Evolutionary conservation across 2,888 invertebrate genomes (phyloP).

Genomic region (Hermaeophaga mercurialis): DNA sequence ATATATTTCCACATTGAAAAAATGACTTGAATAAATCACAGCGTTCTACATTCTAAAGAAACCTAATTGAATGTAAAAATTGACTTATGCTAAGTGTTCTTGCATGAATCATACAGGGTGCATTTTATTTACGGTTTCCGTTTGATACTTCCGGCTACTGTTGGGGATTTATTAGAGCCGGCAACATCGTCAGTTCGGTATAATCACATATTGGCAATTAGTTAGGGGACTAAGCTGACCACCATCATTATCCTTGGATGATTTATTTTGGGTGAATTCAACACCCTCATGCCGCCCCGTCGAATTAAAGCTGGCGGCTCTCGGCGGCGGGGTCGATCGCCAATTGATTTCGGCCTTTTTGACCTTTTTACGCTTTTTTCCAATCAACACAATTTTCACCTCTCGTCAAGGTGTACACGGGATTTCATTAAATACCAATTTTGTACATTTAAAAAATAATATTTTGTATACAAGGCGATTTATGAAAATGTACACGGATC

Average conservation of each 20-base stretch:
- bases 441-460: no score
- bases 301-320: slow-evolving; percentile 48
- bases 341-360: slow-evolving; percentile 14
- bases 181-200: slow-evolving; percentile 55
- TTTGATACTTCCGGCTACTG: no score
- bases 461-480: no score
- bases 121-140: no score
- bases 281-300: slow-evolving; percentile 44
- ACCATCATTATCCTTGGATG: slow-evolving; percentile 58
- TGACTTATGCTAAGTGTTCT: no score
- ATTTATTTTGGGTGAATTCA: slow-evolving; percentile 58
- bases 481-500: no score
- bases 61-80: no score
- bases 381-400: slow-evolving; percentile 18
- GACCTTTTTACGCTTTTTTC: slow-evolving; percentile 20
- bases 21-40: no score
- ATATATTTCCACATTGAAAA: no score
- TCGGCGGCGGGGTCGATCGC: slow-evolving; percentile 11
- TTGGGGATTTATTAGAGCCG: slow-evolving; percentile 50
- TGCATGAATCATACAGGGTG: no score
- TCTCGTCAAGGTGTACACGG: slow-evolving; percentile 1
- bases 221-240: slow-evolving; percentile 59
- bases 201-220: slow-evolving; percentile 59
- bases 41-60: no score
- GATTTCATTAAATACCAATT: no score